A percentile compares a stretch with the other conserved stretches of the same genome.
Conservation (phyloP, 2,797 vertebrate species). For the Bovichtus diacanthus region DNA sequence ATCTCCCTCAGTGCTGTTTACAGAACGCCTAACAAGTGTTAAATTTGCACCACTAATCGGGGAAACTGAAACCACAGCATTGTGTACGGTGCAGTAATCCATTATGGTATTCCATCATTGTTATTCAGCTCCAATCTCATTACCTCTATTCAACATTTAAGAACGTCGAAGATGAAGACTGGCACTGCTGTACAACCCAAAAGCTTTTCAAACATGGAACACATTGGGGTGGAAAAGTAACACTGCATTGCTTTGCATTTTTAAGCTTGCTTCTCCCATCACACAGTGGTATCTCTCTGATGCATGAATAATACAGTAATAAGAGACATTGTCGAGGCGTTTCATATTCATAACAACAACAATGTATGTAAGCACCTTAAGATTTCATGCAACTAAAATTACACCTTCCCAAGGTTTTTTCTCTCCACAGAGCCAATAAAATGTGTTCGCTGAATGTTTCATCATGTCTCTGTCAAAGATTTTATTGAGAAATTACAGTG, state of each 20-base stretch:
- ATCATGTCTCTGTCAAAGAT: slow-evolving; percentile 62
- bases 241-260: slow-evolving; percentile 65
- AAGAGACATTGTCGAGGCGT: slow-evolving; percentile 61
- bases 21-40: slow-evolving; percentile 78
- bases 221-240: slow-evolving; percentile 16
- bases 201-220: slow-evolving; percentile 53
- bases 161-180: slow-evolving; percentile 62
- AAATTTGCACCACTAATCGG: slow-evolving; percentile 81
- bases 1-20: slow-evolving; percentile 68
- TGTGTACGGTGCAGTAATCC: slow-evolving; percentile 74
- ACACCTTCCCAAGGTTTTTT: slow-evolving; percentile 56
- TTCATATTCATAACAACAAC: slow-evolving; percentile 81
- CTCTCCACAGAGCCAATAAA: slow-evolving; percentile 53
- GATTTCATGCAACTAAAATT: slow-evolving; percentile 80
- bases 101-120: slow-evolving; percentile 76
- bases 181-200: slow-evolving; percentile 49
- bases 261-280: slow-evolving; percentile 63
- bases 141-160: slow-evolving; percentile 76
- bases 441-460: slow-evolving; percentile 74
- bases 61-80: slow-evolving; percentile 70
- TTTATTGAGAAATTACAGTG: slow-evolving; percentile 76
- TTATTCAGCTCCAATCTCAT: slow-evolving; percentile 80
- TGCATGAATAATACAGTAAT: slow-evolving; percentile 79
- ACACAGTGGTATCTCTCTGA: slow-evolving; percentile 52
- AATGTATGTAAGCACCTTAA: slow-evolving; percentile 75